Evolutionary conservation across 2,797 vertebrate species (phyloP), one percentile per base, ranked within the genome.

Genomic region (Parauchenoglanis ngamensis): DNA sequence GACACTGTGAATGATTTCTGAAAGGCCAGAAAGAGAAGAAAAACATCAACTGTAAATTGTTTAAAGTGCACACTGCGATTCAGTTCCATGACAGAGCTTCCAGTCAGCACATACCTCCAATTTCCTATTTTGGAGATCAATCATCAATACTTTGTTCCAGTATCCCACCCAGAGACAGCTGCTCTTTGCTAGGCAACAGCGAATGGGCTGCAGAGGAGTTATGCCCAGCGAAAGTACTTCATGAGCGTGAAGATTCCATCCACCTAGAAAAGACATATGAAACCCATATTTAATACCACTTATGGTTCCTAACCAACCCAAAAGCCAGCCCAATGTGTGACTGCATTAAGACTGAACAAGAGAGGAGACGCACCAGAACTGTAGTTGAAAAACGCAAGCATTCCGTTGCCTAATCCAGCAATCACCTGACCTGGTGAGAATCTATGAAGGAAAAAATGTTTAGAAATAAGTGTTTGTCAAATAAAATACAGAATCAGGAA

Each of bases 351-450:
- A 59, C 0, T 11, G 56, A 19, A 46, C 61, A 84, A 40, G 54
- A 86, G 52, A 11, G 65, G 57, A 87, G 17, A 54, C 61, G 13
- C 93, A 96, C 97, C 95, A 91, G 93, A 86, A 84, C 89, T 90
- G 83, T 95, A 94, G 63, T 91, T 94, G 89, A 97, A 97, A 92
- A 97, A 96, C 15, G 94, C 94, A 84, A 97, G 92, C 7, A 95
- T 95, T 72, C 97, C 96, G 81, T 97, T 94, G 84, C 94, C 95
- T 91, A 97, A 94, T 77, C 96, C 95, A 75, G 95, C 95, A 17
- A 96, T 92, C 28, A 97, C 95, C n/a, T 92, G 94, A 91, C 92
- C 93, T 76, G 94, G 93, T 49, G 93, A 93, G 89, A 94, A 95
- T 84, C 97, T 97, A 89, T 21, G 23, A 90, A 44, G 57, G 35